phyloP scores from a whole-genome alignment of 2,797 vertebrate species.

The Ctenosaura bakeri region DNA sequence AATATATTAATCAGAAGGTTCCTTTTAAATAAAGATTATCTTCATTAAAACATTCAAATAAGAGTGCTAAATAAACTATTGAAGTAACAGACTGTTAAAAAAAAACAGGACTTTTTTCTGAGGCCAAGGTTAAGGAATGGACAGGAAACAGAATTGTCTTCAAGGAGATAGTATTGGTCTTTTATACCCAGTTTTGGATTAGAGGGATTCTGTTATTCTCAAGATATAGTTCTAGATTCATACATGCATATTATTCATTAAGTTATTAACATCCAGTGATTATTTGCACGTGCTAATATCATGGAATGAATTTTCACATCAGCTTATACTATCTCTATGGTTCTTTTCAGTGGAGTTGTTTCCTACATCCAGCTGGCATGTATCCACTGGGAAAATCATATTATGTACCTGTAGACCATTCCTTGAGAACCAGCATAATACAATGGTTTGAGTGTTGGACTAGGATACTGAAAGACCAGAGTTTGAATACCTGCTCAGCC shows the following conservation, averaged over 20 bases:
- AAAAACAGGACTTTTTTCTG: neutral
- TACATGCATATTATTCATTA: neutral
- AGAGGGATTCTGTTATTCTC: neutral
- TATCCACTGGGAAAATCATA: neutral
- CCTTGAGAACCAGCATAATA: too few species aligned
- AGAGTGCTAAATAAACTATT: constrained; percentile 21
- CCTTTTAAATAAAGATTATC: constrained; percentile 41
- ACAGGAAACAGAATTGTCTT: neutral
- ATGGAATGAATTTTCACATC: neutral
- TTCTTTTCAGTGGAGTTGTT: neutral
- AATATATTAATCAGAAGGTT: constrained; percentile 57
- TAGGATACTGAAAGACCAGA: too few species aligned
- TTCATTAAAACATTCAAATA: constrained; percentile 52
- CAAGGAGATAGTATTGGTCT: neutral
- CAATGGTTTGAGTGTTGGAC: too few species aligned
- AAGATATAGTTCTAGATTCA: neutral
- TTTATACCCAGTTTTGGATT: neutral
- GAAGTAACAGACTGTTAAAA: constrained; percentile 1
- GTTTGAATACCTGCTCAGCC: too few species aligned
- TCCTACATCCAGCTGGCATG: neutral
- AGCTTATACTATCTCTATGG: too few species aligned
- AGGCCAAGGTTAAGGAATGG: neutral
- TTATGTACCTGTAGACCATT: neutral
- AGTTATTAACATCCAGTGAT: neutral
- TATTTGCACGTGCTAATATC: neutral